These are phyloP conservation scores for Phenganax stokvisi DNA, from an alignment of 92 coral and sea anemone genomes.

Conservation along the genomic window DNA sequence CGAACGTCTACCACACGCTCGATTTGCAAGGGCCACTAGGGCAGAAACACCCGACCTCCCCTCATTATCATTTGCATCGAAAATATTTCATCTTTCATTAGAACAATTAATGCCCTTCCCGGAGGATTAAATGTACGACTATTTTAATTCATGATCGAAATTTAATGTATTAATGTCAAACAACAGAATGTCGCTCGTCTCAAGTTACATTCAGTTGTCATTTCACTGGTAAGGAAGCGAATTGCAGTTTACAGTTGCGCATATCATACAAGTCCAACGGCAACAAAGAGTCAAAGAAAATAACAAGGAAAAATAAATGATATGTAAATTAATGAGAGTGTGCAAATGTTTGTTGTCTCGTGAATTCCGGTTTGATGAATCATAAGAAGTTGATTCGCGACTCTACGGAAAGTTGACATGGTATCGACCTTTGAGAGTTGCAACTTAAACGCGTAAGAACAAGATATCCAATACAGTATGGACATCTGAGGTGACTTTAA, in stretches of 20 bases:
- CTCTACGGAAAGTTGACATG: not conserved
- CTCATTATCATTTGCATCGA: not conserved
- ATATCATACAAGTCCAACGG: too few species aligned
- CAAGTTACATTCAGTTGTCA: too few species aligned
- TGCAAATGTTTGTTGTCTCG: conserved; percentile 37
- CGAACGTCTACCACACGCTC: too few species aligned
- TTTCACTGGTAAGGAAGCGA: too few species aligned
- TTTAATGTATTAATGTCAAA: not conserved
- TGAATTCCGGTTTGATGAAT: conserved; percentile 14
- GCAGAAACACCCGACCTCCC: not conserved
- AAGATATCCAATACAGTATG: not conserved
- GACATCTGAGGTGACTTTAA: not conserved
- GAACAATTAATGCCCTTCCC: conserved; percentile 9
- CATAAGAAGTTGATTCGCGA: not conserved
- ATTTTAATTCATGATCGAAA: conserved; percentile 5
- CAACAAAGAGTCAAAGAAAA: not conserved
- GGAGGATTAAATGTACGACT: not conserved
- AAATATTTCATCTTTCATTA: conserved; percentile 2
- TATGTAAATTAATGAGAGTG: conserved; percentile 31
- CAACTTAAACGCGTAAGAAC: not conserved
- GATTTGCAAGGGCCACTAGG: too few species aligned
- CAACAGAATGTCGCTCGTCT: too few species aligned
- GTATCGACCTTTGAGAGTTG: not conserved
- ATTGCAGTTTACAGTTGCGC: too few species aligned
- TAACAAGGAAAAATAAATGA: conserved; percentile 5